Conservation (phyloP, 2,888 invertebrate species). For the Alcis repandata region DNA sequence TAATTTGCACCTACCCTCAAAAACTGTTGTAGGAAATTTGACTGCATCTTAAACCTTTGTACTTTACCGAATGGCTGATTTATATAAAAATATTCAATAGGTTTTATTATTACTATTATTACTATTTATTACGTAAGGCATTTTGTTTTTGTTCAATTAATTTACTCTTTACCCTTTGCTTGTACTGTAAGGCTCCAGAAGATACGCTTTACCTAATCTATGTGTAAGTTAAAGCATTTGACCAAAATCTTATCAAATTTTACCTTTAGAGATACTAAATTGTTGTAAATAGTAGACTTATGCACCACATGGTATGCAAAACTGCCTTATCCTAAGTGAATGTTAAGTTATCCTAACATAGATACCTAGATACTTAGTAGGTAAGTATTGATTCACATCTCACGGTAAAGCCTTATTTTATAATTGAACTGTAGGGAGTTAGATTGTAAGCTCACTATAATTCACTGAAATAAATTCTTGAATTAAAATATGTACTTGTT, state of each 20-base stretch:
- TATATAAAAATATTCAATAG: neutral
- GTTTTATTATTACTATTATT: constrained; percentile 1
- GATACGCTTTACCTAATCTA: constrained; percentile 68
- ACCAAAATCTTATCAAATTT: constrained; percentile 73
- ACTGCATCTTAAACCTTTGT: constrained; percentile 6
- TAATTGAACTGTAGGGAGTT: constrained; percentile 67
- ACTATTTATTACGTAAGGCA: neutral
- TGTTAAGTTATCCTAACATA: constrained; percentile 26
- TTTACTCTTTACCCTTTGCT: neutral
- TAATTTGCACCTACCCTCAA: constrained; percentile 14
- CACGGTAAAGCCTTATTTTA: constrained; percentile 85
- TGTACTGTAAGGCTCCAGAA: constrained; percentile 44
- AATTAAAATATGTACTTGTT: constrained; percentile 44
- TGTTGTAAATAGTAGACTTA: constrained; percentile 70
- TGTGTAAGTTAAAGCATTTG: constrained; percentile 64
- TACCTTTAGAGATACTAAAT: constrained; percentile 51
- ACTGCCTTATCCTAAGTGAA: constrained; percentile 80
- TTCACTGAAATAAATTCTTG: constrained; percentile 66
- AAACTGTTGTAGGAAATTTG: neutral
- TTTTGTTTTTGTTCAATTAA: constrained; percentile 2
- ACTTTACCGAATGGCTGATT: constrained; percentile 2
- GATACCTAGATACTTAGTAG: constrained; percentile 20
- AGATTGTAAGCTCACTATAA: constrained; percentile 58
- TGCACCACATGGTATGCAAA: constrained; percentile 78
- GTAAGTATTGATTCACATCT: constrained; percentile 68